Evolutionary conservation across 53 echinoderm and acorn worm species (phyloP).

Genomic region (Echinarachnius parma): DNA sequence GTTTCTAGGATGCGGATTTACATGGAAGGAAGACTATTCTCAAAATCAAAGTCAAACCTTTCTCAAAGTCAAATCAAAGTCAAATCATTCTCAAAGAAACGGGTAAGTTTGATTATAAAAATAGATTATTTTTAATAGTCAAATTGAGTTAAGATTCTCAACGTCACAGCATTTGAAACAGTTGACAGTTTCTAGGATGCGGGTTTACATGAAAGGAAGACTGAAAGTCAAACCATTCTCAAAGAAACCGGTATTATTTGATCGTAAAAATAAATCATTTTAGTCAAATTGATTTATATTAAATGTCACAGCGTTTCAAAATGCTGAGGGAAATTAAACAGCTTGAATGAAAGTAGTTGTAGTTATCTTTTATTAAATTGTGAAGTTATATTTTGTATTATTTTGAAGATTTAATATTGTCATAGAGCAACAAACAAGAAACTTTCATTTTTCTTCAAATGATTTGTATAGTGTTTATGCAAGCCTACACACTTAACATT

Average conservation of each 20-base stretch:
- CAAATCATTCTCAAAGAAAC: constrained; percentile 92
- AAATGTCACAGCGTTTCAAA: constrained; percentile 90
- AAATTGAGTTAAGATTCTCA: constrained; percentile 83
- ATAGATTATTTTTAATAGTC: too few relatives aligned
- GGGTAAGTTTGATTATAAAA: constrained; percentile 66
- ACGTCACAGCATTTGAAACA: constrained; percentile 91
- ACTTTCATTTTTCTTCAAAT: too few relatives aligned
- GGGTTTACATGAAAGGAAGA: constrained; percentile 94
- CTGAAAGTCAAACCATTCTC: constrained; percentile 86
- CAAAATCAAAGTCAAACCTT: too few relatives aligned
- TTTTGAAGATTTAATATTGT: too few relatives aligned
- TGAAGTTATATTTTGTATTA: too few relatives aligned
- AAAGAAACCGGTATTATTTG: constrained; percentile 85
- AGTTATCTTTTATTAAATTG: too few relatives aligned
- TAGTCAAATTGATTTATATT: constrained; percentile 92
- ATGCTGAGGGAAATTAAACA: constrained; percentile 88
- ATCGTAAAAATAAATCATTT: too few relatives aligned
- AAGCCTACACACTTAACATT: too few relatives aligned
- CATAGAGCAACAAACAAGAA: too few relatives aligned
- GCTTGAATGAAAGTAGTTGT: too few relatives aligned
- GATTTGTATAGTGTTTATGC: too few relatives aligned
- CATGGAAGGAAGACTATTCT: constrained; percentile 86
- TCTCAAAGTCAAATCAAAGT: too few relatives aligned
- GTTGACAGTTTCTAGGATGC: constrained; percentile 86
- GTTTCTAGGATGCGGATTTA: constrained; percentile 95